Evolutionary conservation across 2,888 invertebrate species (phyloP).

Genomic region (Acronicta alni): DNA sequence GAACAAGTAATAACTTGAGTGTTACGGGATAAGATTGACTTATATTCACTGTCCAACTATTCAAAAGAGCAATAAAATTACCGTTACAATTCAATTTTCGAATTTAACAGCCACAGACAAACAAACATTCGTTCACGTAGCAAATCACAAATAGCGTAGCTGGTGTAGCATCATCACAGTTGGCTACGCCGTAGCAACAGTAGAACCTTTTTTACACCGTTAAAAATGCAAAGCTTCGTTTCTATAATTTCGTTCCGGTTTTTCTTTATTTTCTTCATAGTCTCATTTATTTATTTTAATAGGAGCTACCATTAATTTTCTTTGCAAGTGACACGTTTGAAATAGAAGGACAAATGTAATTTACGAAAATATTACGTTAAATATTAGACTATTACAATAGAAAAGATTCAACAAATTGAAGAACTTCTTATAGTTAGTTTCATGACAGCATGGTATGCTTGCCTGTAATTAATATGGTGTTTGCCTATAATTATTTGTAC

Average conservation of each 20-base stretch:
- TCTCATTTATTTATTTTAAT: not conserved
- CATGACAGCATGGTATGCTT: too few species aligned
- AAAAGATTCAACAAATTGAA: not conserved
- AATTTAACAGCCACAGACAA: not conserved
- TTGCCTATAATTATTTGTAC: too few species aligned
- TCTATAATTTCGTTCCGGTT: not conserved
- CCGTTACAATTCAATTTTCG: too few species aligned
- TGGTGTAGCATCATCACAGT: slow-evolving; percentile 1
- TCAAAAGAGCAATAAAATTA: too few species aligned
- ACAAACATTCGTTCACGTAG: not conserved
- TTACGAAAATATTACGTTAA: not conserved
- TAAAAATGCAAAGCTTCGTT: not conserved
- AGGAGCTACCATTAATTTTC: slow-evolving; percentile 15
- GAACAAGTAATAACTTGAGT: too few species aligned
- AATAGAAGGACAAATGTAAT: not conserved
- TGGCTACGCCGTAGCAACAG: slow-evolving; percentile 30
- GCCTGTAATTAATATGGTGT: too few species aligned
- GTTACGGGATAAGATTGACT: too few species aligned
- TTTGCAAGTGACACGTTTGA: slow-evolving; percentile 19
- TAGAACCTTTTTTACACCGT: not conserved
- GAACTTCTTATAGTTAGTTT: not conserved
- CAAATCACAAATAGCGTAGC: slow-evolving; percentile 12
- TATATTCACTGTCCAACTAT: too few species aligned
- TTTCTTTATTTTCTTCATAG: not conserved
- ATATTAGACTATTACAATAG: not conserved